Percentiles rank a stretch among this genome's conserved stretches.
Conservation (phyloP, 2,888 invertebrate genomes). For the Bombyx huttoni region DNA sequence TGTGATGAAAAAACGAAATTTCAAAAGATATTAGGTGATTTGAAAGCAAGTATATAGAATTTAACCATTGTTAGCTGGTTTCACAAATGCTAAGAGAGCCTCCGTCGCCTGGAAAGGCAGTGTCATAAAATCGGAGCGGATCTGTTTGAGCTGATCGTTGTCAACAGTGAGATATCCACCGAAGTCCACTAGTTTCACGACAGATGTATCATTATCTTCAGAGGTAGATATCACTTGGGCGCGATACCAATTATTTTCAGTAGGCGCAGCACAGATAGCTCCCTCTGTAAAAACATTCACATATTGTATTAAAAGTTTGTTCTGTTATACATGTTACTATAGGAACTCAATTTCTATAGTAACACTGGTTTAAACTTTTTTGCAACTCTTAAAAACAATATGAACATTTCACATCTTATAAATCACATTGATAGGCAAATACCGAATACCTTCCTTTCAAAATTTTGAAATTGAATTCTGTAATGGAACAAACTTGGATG, state of each 20-base stretch:
- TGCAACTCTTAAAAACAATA: too few relatives aligned
- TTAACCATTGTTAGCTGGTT: conserved; percentile 79
- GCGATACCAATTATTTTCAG: conserved; percentile 90
- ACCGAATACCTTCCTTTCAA: too few relatives aligned
- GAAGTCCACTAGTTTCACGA: conserved; percentile 93
- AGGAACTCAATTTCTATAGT: too few relatives aligned
- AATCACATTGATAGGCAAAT: too few relatives aligned
- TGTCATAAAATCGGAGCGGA: conserved; percentile 92
- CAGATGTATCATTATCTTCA: conserved; percentile 78
- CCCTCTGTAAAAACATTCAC: conserved; percentile 71
- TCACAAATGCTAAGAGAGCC: conserved; percentile 91
- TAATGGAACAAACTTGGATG: too few relatives aligned
- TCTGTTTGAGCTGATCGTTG: conserved; percentile 87
- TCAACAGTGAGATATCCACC: conserved; percentile 91
- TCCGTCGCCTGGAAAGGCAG: conserved; percentile 98
- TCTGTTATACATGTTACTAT: too few relatives aligned
- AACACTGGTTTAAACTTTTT: too few relatives aligned
- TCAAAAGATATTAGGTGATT: neutral
- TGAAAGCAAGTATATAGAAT: neutral
- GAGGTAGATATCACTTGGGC: conserved; percentile 83
- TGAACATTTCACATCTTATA: too few relatives aligned
- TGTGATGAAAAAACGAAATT: too few relatives aligned
- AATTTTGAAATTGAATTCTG: too few relatives aligned
- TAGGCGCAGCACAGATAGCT: conserved; percentile 90
- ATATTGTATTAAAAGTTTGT: neutral